Percentiles rank a stretch among this genome's conserved stretches.
Evolutionary conservation across 2,888 invertebrate species (phyloP).

Genomic region (Hypomecis atomaria): DNA sequence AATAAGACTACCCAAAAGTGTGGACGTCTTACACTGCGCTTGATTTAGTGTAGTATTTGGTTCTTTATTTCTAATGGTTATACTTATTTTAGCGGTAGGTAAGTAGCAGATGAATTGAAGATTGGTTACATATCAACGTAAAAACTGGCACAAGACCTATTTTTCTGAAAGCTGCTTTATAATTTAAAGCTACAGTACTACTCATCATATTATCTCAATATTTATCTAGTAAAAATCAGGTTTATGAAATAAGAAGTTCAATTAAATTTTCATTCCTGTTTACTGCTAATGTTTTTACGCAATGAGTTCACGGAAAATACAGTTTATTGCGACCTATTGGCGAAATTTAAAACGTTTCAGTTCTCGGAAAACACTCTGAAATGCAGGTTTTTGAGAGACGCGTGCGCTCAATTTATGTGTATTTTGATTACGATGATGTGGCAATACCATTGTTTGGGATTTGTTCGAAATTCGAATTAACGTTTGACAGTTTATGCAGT

Average conservation of each 20-base stretch:
- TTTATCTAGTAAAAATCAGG: too few relatives aligned
- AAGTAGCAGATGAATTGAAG: too few relatives aligned
- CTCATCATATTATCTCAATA: too few relatives aligned
- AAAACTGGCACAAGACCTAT: too few relatives aligned
- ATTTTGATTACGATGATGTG: constrained; percentile 42
- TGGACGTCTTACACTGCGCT: too few relatives aligned
- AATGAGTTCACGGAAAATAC: constrained; percentile 58
- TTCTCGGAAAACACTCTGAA: constrained; percentile 59
- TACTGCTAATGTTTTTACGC: constrained; percentile 49
- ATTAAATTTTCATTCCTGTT: neutral
- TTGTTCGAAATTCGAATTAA: constrained; percentile 32
- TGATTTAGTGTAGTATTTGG: too few relatives aligned
- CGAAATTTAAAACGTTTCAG: constrained; percentile 56
- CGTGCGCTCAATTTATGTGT: constrained; percentile 44
- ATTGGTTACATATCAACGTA: too few relatives aligned
- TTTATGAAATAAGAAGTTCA: neutral
- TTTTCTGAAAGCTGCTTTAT: too few relatives aligned
- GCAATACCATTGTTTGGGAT: constrained; percentile 44
- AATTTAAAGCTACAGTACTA: too few relatives aligned
- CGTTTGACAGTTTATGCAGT: neutral
- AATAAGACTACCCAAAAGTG: too few relatives aligned
- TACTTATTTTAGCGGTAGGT: too few relatives aligned
- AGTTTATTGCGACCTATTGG: constrained; percentile 47
- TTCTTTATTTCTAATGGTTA: too few relatives aligned
- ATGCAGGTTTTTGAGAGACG: constrained; percentile 53